Base-by-base conservation (phyloP, 2,888 invertebrate genomes). In the Imbricaverruca yamaguchii region DNA sequence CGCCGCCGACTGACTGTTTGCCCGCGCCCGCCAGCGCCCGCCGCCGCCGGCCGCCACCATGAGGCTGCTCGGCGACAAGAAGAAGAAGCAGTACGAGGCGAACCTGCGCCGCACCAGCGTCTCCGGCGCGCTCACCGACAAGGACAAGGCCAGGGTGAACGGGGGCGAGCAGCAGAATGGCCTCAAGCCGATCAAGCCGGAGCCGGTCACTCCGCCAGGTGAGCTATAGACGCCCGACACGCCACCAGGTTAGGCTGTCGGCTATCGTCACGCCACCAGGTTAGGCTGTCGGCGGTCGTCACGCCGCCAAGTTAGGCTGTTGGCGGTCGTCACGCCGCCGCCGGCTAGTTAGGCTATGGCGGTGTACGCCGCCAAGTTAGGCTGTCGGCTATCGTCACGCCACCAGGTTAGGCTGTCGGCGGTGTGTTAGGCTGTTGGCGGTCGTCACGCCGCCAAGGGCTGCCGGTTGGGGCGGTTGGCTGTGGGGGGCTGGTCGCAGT, bases 11-110 rank as follows among this genome's bases (percentile, higher is more conserved):
- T 39, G 39, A 39, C 39, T 1, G 39, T 39, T 1, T 39, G 39
- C 39, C 39, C 39, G 39, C 39, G 2, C 2, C 39, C 39, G 39
- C 39, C 53, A 55, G 18, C 61, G 23, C 18, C 25, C 15, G 39
- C 55, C 23, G 63, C 55, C 39, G 39, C 55, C 25, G 8, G 23
- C 57, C 7, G 11, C 23, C 74, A 53, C 59, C n/a, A 78, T 78
- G 78, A n/a, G 78, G 56, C 78, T 78, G 7, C 78, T 78, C n/a
- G 78, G 78, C n/a, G 57, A 57, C 23, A 78, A 57, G 56, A 78
- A 78, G 57, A 78, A 78, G 57, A 78, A 78, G 23, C 78, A 78
- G 57, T 78, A 78, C 21, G 56, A 78, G 23, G 78, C 78, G 23
- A 78, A 78, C 57, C 56, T 78, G 23, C 57, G 57, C 13, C 78